Conservation (phyloP, 2,113 vertebrate genomes). For the Isurus oxyrinchus region DNA sequence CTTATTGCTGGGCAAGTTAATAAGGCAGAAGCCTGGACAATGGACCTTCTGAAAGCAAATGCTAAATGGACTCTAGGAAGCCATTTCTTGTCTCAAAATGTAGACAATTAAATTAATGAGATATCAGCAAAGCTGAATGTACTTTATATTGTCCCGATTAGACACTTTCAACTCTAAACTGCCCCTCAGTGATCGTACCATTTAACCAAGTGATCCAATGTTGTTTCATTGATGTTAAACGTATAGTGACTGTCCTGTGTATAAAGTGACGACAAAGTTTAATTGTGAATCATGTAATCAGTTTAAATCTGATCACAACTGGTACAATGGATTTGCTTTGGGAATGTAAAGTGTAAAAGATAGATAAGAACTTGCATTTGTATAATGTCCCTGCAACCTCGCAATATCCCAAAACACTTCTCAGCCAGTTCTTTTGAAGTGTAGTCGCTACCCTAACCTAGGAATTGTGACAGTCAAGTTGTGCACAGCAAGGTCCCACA, state of each 20-base stretch:
- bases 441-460: neutral
- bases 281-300: neutral
- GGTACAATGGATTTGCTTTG: neutral
- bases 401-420: neutral
- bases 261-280: neutral
- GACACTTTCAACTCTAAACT: neutral
- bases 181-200: neutral
- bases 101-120: neutral
- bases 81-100: neutral
- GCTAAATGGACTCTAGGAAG: neutral
- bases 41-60: neutral
- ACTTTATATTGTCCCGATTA: neutral
- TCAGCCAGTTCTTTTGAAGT: neutral
- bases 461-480: neutral
- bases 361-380: neutral
- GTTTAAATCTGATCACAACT: neutral
- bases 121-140: neutral
- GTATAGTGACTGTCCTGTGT: neutral
- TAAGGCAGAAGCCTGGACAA: fast-evolving
- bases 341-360: neutral
- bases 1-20: neutral
- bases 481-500: neutral
- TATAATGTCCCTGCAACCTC: too few species aligned
- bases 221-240: neutral
- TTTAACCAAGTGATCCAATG: neutral